A percentile compares a stretch with the other conserved stretches of the same genome.
Conservation (phyloP, 2,113 vertebrate species). For the Ceratotherium simum region DNA sequence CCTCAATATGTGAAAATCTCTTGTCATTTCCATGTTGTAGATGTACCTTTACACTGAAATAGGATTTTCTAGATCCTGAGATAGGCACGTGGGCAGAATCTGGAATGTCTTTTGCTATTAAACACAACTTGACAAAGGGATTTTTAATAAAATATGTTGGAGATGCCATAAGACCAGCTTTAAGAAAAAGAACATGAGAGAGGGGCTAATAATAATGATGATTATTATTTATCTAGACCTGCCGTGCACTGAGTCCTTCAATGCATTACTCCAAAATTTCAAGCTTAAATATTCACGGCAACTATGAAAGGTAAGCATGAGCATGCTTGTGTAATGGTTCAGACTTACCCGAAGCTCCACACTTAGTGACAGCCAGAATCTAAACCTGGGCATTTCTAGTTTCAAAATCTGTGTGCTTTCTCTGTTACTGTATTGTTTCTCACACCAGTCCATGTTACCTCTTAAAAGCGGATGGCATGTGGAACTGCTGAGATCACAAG, state of each 20-base stretch:
- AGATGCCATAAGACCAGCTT: background rate
- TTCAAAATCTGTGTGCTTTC: background rate
- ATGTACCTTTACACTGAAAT: background rate
- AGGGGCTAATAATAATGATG: background rate
- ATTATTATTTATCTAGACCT: background rate
- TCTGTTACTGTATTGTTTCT: background rate
- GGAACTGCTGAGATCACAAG: background rate
- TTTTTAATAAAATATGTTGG: background rate
- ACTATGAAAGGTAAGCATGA: background rate
- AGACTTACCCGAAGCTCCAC: background rate
- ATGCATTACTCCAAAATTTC: background rate
- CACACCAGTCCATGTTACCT: background rate
- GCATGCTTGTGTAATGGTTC: background rate
- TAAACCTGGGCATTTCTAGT: background rate
- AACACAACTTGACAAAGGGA: background rate
- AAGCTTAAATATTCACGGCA: background rate
- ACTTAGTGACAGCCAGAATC: background rate
- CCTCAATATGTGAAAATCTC: too few relatives aligned
- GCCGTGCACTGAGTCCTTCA: background rate
- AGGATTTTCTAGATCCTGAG: background rate
- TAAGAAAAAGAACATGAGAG: background rate
- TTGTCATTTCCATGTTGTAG: background rate
- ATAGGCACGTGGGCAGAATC: background rate
- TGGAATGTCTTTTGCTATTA: background rate
- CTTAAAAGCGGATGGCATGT: background rate